Percentiles rank a stretch among this genome's conserved stretches.
Conservation (phyloP, 1,140 invertebrate species). For the Drosophila trapezifrons region DNA sequence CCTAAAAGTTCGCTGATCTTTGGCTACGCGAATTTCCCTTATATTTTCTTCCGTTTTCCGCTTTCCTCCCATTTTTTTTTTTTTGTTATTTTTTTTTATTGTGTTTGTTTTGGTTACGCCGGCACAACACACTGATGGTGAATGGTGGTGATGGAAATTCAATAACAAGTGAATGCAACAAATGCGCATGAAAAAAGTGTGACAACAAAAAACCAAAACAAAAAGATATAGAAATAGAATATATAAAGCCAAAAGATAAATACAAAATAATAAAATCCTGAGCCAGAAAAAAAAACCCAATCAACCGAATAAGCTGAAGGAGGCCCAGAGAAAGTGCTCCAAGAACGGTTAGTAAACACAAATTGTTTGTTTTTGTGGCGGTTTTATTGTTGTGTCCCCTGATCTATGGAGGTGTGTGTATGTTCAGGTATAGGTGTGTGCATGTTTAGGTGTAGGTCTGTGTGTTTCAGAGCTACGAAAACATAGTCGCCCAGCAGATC, state of each 20-base stretch:
- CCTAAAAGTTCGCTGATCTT: slow-evolving; percentile 17
- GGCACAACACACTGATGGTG: slow-evolving; percentile 42
- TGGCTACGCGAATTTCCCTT: not conserved
- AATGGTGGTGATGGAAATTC: slow-evolving; percentile 36
- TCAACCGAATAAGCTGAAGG: slow-evolving; percentile 13
- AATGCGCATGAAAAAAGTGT: slow-evolving; percentile 37
- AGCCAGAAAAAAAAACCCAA: not conserved
- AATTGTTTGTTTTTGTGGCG: slow-evolving; percentile 13
- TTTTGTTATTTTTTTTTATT: slow-evolving; percentile 8
- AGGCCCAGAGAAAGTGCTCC: not conserved
- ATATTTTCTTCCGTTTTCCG: slow-evolving; percentile 8
- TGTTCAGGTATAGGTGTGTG: not conserved
- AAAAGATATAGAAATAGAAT: not conserved
- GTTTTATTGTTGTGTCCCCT: not conserved
- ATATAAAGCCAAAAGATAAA: slow-evolving; percentile 16
- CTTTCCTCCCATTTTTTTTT: not conserved
- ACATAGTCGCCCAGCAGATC: too few species aligned
- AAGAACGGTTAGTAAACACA: slow-evolving; percentile 39
- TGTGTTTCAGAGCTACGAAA: too few species aligned
- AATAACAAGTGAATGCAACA: slow-evolving; percentile 45
- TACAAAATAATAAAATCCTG: not conserved
- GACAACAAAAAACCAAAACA: slow-evolving; percentile 3
- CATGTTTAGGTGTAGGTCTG: too few species aligned
- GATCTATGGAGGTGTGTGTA: not conserved
- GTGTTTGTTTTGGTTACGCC: slow-evolving; percentile 27